Percentiles rank a stretch among this genome's conserved stretches.
phyloP scores from a whole-genome alignment of 2,797 vertebrate genomes.

The Lacerta viridis region DNA sequence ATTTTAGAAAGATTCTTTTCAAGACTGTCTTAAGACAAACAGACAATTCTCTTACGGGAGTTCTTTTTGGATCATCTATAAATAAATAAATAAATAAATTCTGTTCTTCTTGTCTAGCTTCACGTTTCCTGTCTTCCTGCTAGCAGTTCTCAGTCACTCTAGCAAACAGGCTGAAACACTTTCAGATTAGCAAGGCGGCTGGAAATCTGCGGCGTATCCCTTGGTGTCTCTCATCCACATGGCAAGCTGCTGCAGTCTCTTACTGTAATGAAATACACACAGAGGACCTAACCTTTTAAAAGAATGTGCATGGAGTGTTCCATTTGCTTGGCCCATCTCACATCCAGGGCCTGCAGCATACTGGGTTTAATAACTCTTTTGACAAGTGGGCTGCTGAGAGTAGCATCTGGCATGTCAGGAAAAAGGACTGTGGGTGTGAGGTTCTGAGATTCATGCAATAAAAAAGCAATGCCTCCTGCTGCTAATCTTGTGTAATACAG shows the following conservation, averaged over 20 bases:
- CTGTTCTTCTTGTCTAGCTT: neutral
- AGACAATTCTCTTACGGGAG: too few relatives aligned
- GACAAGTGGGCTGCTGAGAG: conserved; percentile 22
- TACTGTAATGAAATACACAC: conserved; percentile 30
- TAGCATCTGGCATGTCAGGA: neutral
- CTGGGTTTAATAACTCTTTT: conserved; percentile 19
- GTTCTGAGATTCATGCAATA: conserved; percentile 45
- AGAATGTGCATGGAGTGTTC: conserved; percentile 13
- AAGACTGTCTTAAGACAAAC: too few relatives aligned
- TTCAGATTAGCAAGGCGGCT: conserved; percentile 26
- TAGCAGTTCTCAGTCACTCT: neutral
- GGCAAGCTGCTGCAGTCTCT: neutral
- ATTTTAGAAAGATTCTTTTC: too few relatives aligned
- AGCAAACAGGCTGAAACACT: neutral
- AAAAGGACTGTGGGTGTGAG: neutral
- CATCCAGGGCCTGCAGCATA: neutral
- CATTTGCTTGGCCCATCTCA: conserved; percentile 7
- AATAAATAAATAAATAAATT: neutral
- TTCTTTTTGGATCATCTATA: too few relatives aligned
- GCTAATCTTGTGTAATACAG: conserved; percentile 35
- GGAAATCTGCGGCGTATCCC: conserved; percentile 20
- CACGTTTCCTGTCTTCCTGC: neutral
- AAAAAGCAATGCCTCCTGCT: conserved; percentile 70
- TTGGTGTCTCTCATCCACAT: neutral
- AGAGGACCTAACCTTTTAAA: conserved; percentile 35